Percentiles rank a stretch among this genome's conserved stretches.
Conservation (phyloP, 1,140 invertebrate genomes). For the Vollenhovia emeryi region DNA sequence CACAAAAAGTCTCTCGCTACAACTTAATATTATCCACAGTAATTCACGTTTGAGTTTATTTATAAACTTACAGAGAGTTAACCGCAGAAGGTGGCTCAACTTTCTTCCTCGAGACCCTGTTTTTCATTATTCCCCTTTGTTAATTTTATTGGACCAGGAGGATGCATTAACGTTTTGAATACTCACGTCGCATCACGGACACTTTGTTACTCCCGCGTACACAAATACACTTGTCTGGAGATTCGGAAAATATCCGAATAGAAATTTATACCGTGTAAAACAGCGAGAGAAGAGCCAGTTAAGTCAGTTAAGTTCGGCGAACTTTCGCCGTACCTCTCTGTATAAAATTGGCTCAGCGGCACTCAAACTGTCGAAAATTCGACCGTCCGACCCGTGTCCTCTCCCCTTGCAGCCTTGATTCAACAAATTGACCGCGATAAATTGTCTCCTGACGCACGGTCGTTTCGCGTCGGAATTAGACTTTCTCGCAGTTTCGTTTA, state of each 20-base stretch:
- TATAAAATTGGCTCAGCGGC: conserved; percentile 43
- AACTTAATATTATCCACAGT: neutral
- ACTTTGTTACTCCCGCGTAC: neutral
- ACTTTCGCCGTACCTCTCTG: conserved; percentile 51
- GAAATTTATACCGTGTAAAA: conserved; percentile 21
- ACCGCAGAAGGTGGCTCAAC: neutral
- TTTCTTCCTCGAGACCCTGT: neutral
- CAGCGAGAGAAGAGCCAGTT: conserved; percentile 6
- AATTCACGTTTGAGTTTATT: neutral
- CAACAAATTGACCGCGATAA: conserved; percentile 41
- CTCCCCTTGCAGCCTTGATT: neutral
- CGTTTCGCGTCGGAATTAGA: neutral
- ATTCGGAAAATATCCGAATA: neutral
- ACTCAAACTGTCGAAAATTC: conserved; percentile 53
- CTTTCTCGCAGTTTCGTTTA: neutral
- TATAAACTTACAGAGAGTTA: neutral
- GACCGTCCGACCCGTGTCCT: neutral
- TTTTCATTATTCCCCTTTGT: neutral
- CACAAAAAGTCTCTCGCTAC: neutral
- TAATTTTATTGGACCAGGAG: neutral
- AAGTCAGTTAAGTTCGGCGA: conserved; percentile 49
- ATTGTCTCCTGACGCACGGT: neutral
- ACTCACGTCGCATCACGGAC: neutral
- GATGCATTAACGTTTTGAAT: neutral
- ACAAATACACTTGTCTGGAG: neutral